These are phyloP conservation scores for Oeneis ivallda DNA, from an alignment of 2,888 invertebrate species.

Conservation along the genomic window DNA sequence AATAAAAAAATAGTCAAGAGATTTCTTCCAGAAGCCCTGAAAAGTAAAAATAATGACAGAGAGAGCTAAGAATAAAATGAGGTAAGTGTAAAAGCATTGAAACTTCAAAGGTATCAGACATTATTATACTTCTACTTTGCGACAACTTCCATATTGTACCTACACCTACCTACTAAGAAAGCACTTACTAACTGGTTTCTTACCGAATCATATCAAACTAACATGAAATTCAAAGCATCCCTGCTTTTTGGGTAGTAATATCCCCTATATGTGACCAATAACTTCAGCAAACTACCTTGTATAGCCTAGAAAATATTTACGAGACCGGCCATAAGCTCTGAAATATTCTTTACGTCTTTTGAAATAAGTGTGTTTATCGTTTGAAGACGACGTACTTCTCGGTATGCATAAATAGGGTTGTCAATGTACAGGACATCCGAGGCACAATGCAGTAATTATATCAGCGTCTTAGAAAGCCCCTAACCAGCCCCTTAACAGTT, in stretches of 20 bases:
- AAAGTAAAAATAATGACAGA: no score
- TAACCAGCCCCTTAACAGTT: slow-evolving; percentile 81
- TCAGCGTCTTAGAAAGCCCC: slow-evolving; percentile 80
- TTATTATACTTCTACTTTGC: no score
- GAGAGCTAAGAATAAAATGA: no score
- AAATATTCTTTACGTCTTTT: slow-evolving; percentile 29
- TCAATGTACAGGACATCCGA: slow-evolving; percentile 60
- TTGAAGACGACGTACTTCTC: slow-evolving; percentile 36
- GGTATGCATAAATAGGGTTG: slow-evolving; percentile 45
- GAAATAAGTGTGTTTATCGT: slow-evolving; percentile 44
- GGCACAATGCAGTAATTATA: slow-evolving; percentile 79
- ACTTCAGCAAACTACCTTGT: slow-evolving; percentile 64
- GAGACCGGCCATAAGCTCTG: not conserved
- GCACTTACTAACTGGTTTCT: slow-evolving; percentile 30
- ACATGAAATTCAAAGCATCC: slow-evolving; percentile 61
- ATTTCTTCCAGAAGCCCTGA: no score
- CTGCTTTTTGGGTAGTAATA: slow-evolving; percentile 68
- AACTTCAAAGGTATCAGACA: no score
- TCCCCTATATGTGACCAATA: slow-evolving; percentile 67
- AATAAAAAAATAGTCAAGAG: no score
- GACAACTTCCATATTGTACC: no score
- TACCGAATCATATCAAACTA: slow-evolving; percentile 66
- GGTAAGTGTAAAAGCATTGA: no score
- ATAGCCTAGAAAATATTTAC: slow-evolving; percentile 25
- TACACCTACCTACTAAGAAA: not conserved